Evolutionary conservation across 2,888 invertebrate genomes (phyloP).

Genomic region (Lordiphosa andalusiaca): DNA sequence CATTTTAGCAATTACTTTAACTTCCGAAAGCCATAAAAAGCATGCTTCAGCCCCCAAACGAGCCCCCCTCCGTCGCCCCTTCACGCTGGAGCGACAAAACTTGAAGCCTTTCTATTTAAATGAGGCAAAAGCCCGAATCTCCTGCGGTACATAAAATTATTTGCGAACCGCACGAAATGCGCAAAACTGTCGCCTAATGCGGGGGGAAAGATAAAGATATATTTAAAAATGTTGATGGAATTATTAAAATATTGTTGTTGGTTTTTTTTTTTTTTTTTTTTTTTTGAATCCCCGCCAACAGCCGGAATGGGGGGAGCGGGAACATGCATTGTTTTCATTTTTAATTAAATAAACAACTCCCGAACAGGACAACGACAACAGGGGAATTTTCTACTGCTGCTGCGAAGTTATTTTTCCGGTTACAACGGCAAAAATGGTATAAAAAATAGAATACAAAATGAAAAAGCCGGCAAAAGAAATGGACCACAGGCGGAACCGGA

Average conservation of each 20-base stretch:
- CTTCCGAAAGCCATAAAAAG: slow-evolving; percentile 61
- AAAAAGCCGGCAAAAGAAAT: slow-evolving; percentile 26
- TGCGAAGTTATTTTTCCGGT: slow-evolving; percentile 62
- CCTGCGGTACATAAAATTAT: slow-evolving; percentile 40
- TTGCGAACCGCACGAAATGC: slow-evolving; percentile 40
- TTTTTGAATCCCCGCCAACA: not conserved
- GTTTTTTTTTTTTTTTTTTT: too few species aligned
- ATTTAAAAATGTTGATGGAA: slow-evolving; percentile 28
- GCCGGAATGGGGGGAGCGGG: not conserved
- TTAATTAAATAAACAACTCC: slow-evolving; percentile 64
- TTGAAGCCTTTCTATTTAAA: slow-evolving; percentile 63
- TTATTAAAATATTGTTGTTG: slow-evolving; percentile 26
- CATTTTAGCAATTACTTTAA: slow-evolving; percentile 60
- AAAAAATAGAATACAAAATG: slow-evolving; percentile 40
- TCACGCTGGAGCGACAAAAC: slow-evolving; percentile 21
- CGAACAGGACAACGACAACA: slow-evolving; percentile 27
- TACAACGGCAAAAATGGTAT: slow-evolving; percentile 28
- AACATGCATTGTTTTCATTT: slow-evolving; percentile 51
- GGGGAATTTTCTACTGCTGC: slow-evolving; percentile 40
- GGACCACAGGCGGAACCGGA: slow-evolving; percentile 17
- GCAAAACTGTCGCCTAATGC: slow-evolving; percentile 51
- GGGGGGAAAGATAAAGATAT: slow-evolving; percentile 14
- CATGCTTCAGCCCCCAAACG: slow-evolving; percentile 29
- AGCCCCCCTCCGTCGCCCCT: slow-evolving; percentile 17
- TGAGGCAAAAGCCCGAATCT: slow-evolving; percentile 31